Conservation (phyloP, 2,113 vertebrate species). For the Ornithorhynchus anatinus region DNA sequence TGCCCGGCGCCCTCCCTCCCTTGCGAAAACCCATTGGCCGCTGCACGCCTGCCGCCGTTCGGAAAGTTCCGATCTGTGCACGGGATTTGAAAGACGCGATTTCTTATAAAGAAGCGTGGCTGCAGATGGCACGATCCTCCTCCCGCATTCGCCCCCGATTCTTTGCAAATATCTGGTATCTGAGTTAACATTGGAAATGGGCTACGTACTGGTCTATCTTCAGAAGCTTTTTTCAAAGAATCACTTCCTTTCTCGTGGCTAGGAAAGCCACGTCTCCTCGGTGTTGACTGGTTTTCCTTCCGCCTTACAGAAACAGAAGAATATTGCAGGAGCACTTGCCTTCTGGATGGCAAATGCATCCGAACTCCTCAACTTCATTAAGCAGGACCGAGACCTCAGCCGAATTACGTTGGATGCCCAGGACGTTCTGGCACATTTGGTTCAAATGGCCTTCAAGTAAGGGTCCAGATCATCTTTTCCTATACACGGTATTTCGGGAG, state of each 20-base stretch:
- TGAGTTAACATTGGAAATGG: slow-evolving; percentile 63
- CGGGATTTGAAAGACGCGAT: too few species aligned
- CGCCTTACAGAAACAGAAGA: slow-evolving; percentile 93
- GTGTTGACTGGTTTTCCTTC: slow-evolving; percentile 34
- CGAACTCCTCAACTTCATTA: slow-evolving; percentile 96
- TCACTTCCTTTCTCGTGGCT: background rate
- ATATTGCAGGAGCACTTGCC: slow-evolving; percentile 96
- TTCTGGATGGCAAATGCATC: slow-evolving; percentile 99
- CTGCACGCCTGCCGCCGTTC: too few species aligned
- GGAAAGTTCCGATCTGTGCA: too few species aligned
- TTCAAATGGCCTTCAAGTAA: slow-evolving; percentile 99
- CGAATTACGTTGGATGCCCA: slow-evolving; percentile 94
- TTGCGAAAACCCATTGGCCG: too few species aligned
- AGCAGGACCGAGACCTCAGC: slow-evolving; percentile 94
- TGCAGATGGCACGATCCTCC: too few species aligned
- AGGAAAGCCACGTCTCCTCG: background rate
- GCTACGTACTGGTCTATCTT: slow-evolving; percentile 85
- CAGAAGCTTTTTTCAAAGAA: slow-evolving; percentile 69
- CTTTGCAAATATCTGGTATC: slow-evolving; percentile 82
- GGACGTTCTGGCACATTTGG: slow-evolving; percentile 93
- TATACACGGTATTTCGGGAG: background rate
- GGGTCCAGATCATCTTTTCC: background rate
- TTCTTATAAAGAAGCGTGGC: too few species aligned
- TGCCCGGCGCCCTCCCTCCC: too few species aligned
- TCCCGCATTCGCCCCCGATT: too few species aligned